Evolutionary conservation across 2,113 vertebrate genomes (phyloP).

Genomic region (Corapipo altera): DNA sequence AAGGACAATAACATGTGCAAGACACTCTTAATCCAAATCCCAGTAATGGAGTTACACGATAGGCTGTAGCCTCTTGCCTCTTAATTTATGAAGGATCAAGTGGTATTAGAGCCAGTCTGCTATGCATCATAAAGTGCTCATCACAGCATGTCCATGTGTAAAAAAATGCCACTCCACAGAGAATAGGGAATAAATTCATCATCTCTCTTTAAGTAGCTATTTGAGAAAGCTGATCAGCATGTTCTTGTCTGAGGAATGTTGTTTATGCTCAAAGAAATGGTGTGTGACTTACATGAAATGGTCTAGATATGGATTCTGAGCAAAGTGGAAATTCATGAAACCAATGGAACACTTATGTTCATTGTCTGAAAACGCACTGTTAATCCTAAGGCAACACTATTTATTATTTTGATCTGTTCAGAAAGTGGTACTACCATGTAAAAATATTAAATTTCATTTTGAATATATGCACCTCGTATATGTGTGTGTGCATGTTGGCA

Average conservation of each 20-base stretch:
- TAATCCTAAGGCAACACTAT: not conserved
- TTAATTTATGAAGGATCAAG: slow-evolving; percentile 59
- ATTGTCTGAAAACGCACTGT: not conserved
- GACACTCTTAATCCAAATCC: slow-evolving; percentile 62
- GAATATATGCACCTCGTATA: not conserved
- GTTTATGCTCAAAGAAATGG: slow-evolving; percentile 14
- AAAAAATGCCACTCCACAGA: not conserved
- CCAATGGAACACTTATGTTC: not conserved
- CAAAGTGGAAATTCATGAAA: not conserved
- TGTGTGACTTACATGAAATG: not conserved
- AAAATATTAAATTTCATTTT: not conserved
- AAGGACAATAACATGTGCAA: slow-evolving; percentile 16
- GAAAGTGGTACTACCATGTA: not conserved
- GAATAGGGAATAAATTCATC: not conserved
- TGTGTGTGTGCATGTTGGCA: not conserved
- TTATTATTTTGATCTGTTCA: not conserved
- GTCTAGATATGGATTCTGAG: not conserved
- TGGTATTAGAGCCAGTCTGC: slow-evolving; percentile 29
- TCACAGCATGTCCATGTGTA: not conserved
- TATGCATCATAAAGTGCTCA: slow-evolving; percentile 13
- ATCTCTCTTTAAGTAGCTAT: not conserved
- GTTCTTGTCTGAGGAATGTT: not conserved
- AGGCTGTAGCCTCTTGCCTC: slow-evolving; percentile 20
- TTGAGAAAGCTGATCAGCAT: not conserved
- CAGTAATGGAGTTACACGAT: slow-evolving; percentile 38